Base-by-base conservation (phyloP, 1,140 invertebrate species). In the Phocides pigmalion region DNA sequence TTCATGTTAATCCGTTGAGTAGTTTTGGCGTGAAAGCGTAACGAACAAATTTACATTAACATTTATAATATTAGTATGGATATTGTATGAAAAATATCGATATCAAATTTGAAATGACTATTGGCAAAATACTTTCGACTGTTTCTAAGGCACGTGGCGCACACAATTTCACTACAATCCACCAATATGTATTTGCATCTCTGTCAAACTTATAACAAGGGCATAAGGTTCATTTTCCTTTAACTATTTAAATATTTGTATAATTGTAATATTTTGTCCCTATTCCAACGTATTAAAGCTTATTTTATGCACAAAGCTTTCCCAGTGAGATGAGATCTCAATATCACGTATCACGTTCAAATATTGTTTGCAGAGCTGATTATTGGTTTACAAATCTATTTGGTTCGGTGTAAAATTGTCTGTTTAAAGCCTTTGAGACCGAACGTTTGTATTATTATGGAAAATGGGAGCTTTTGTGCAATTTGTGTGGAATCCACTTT, bases 281-380 rank as follows among this genome's bases (percentile, higher is more conserved):
- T 79, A 72, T 69, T 3, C 19, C 53, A 39, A 11, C 4, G 3
- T 0, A 0, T 19, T 68, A 71, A 62, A 54, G 63, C 68, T 62
- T n/a, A 72, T 12, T 70, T 74, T 47, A 2, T 12, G 32, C 25
- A 16, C 8, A 39, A 15, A 6, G 1, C 20, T 49, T 46, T 1
- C 14, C 8, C 53, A 53, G 64, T 39, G 46, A 63, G 8, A 49
- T 32, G 22, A 64, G 22, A 72, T 71, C 72, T 22, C 20, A 28
- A 8, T 6, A 28, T 28, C 25, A 28, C 25, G 61, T 74, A 79
- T 82, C 83, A 82, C 77, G 83, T 79, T 70, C 72, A 39, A 75
- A 78, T 79, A 78, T 76, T 83, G 77, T 83, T 84, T 79, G 73
- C 74, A 66, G 68, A 72, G 70, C 62, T 73, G 74, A 83, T 81